These are phyloP conservation scores for Columbina picui DNA, from an alignment of 2,113 vertebrate species.

Conservation along the genomic window DNA sequence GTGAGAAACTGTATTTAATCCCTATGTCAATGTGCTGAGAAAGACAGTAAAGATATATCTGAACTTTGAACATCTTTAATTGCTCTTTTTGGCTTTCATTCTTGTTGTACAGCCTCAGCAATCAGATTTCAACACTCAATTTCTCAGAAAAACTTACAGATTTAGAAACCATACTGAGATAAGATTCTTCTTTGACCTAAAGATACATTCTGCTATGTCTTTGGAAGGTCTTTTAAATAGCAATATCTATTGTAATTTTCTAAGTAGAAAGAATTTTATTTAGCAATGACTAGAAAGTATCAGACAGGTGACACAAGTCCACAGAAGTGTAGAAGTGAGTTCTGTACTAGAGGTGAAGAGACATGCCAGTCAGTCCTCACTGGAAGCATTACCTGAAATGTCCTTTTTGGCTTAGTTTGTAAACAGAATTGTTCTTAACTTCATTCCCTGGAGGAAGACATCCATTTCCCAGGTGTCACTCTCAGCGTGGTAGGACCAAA, in stretches of 20 bases:
- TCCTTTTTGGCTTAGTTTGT: constrained; percentile 22
- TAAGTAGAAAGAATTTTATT: constrained; percentile 35
- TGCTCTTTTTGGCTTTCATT: constrained; percentile 74
- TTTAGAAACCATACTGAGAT: constrained; percentile 68
- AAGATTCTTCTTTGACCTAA: constrained; percentile 58
- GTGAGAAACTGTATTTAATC: constrained; percentile 73
- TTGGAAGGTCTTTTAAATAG: constrained; percentile 64
- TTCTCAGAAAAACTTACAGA: constrained; percentile 66
- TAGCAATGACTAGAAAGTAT: constrained; percentile 28
- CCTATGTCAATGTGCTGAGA: constrained; percentile 65
- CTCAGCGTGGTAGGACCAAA: background rate
- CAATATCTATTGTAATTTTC: constrained; percentile 45
- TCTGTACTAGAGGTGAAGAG: background rate
- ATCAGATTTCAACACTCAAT: constrained; percentile 72
- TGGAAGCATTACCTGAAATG: background rate
- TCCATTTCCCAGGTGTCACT: constrained; percentile 19
- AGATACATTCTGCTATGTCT: constrained; percentile 29
- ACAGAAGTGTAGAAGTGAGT: background rate
- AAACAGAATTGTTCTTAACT: constrained; percentile 10
- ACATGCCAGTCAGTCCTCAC: background rate
- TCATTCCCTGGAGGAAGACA: background rate
- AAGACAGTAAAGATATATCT: constrained; percentile 75
- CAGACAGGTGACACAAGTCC: background rate
- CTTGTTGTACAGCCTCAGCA: constrained; percentile 67
- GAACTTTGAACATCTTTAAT: constrained; percentile 78